phyloP scores from a whole-genome alignment of 1,140 invertebrate genomes.

The Nephila pilipes region DNA sequence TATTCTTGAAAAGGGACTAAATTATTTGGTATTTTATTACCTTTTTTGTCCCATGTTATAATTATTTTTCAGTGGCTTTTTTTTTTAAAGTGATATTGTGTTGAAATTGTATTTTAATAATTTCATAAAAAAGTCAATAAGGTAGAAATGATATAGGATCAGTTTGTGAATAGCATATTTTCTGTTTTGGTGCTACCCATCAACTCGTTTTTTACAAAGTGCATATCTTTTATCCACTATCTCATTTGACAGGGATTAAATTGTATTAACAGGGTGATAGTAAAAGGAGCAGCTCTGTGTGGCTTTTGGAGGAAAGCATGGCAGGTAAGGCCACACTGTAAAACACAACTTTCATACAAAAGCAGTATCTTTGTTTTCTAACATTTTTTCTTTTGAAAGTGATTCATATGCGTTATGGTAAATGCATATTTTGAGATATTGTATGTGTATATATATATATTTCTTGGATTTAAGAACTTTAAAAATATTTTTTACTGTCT shows the following conservation, averaged over 20 bases:
- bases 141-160: constrained; percentile 1
- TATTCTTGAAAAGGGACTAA: not conserved
- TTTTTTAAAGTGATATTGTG: constrained; percentile 10
- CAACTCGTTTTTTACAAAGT: constrained; percentile 22
- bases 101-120: constrained; percentile 37
- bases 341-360: constrained; percentile 3
- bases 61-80: not conserved
- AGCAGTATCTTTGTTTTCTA: constrained; percentile 20
- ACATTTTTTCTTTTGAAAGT: not conserved
- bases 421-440: too few species aligned
- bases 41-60: constrained; percentile 20
- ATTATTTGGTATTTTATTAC: not conserved
- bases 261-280: constrained; percentile 70
- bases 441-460: too few species aligned
- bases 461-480: too few species aligned
- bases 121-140: constrained; percentile 5
- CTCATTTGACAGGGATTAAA: constrained; percentile 72
- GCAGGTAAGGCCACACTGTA: constrained; percentile 68
- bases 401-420: not conserved
- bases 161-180: constrained; percentile 12
- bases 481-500: too few species aligned
- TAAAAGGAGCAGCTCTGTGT: constrained; percentile 61
- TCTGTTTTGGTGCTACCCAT: constrained; percentile 55
- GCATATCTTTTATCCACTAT: constrained; percentile 51
- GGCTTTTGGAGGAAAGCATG: constrained; percentile 64